phyloP scores from a whole-genome alignment of 2,797 vertebrate species.

The Gallirallus australis region DNA sequence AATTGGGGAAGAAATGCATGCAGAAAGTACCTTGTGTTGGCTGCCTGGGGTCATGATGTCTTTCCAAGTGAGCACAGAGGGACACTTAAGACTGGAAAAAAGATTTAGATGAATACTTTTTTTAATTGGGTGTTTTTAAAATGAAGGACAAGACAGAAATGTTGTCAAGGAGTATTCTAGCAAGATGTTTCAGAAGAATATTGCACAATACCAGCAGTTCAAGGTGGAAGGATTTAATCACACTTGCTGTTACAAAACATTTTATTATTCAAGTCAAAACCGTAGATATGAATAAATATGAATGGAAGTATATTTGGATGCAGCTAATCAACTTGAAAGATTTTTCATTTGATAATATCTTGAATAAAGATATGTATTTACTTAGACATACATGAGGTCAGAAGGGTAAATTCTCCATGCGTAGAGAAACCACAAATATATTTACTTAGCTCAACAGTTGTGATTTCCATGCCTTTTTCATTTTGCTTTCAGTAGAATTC shows the following conservation, averaged over 20 bases:
- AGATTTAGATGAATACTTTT: not conserved
- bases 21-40: not conserved
- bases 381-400: not conserved
- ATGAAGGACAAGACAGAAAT: not conserved
- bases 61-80: not conserved
- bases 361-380: not conserved
- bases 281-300: not conserved
- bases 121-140: not conserved
- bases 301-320: conserved; percentile 16
- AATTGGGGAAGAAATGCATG: not conserved
- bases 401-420: not conserved
- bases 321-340: not conserved
- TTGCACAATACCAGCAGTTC: not conserved
- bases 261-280: conserved; percentile 41
- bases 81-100: not conserved
- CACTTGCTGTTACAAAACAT: conserved; percentile 9
- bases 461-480: not conserved
- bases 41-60: not conserved
- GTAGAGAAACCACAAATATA: not conserved
- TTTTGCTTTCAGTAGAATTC: conserved; percentile 5
- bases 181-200: not conserved
- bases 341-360: not conserved
- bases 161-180: conserved; percentile 3
- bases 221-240: conserved; percentile 23
- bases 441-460: not conserved